These are phyloP conservation scores for Papilio dardanus DNA, from an alignment of 1,140 invertebrate genomes.

Conservation along the genomic window DNA sequence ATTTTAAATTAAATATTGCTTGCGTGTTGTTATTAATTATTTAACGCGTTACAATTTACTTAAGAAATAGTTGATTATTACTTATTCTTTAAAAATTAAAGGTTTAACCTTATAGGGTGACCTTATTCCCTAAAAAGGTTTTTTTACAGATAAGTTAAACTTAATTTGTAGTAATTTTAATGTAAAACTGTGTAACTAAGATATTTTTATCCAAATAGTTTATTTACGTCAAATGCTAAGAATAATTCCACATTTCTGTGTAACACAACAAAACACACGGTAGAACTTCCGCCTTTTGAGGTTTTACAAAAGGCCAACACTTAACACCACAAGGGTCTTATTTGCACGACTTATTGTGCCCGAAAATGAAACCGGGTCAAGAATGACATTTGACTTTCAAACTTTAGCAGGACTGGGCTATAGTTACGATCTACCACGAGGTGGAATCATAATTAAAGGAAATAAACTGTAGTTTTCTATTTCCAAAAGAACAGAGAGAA, in stretches of 20 bases:
- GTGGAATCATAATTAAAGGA: neutral
- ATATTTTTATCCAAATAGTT: neutral
- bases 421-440: neutral
- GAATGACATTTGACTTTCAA: constrained; percentile 4
- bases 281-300: neutral
- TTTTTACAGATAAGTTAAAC: neutral
- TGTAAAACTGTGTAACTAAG: neutral
- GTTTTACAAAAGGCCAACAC: constrained; percentile 13
- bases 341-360: constrained; percentile 16
- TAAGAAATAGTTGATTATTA: neutral
- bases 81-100: neutral
- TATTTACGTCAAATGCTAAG: neutral
- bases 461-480: neutral
- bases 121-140: neutral
- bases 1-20: neutral
- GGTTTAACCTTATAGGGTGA: neutral
- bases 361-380: constrained; percentile 12
- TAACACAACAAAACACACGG: neutral
- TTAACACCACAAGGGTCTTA: neutral
- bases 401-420: neutral
- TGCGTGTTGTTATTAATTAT: neutral
- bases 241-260: neutral
- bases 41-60: too few species aligned
- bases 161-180: neutral
- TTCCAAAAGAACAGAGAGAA: neutral